Evolutionary conservation across 92 coral and sea anemone genomes (phyloP).

Genomic region (Micromussa lordhowensis): DNA sequence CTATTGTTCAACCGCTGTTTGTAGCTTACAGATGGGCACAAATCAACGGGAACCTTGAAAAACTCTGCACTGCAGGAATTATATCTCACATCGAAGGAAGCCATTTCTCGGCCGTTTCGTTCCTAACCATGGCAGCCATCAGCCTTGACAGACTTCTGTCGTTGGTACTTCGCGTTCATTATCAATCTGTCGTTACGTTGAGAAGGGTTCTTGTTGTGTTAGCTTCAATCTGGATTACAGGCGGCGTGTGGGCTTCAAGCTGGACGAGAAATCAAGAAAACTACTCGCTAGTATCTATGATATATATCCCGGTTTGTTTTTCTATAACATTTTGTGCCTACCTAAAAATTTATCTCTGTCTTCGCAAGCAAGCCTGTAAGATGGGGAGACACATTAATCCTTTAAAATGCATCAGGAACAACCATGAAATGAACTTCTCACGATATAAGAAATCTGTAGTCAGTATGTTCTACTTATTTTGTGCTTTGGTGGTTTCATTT

Average conservation of each 20-base stretch:
- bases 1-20: constrained; percentile 65
- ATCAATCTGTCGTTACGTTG: constrained; percentile 52
- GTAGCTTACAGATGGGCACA: constrained; percentile 61
- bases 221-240: constrained; percentile 36
- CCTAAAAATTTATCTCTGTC: constrained; percentile 37
- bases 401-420: constrained; percentile 26
- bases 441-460: constrained; percentile 64
- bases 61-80: constrained; percentile 55
- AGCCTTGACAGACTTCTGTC: constrained; percentile 66
- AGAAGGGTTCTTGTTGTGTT: constrained; percentile 31
- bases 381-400: constrained; percentile 36
- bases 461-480: constrained; percentile 57
- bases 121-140: constrained; percentile 57
- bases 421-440: constrained; percentile 8
- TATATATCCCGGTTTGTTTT: constrained; percentile 47
- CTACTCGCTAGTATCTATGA: constrained; percentile 10
- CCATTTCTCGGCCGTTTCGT: constrained; percentile 60
- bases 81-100: constrained; percentile 50
- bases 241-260: constrained; percentile 27
- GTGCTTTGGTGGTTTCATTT: constrained; percentile 51
- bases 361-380: constrained; percentile 42
- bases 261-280: constrained; percentile 46
- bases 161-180: constrained; percentile 44
- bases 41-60: constrained; percentile 13
- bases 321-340: constrained; percentile 34